Base-by-base conservation (phyloP, 2,113 vertebrate genomes). In the Malurus alboscapulatus region DNA sequence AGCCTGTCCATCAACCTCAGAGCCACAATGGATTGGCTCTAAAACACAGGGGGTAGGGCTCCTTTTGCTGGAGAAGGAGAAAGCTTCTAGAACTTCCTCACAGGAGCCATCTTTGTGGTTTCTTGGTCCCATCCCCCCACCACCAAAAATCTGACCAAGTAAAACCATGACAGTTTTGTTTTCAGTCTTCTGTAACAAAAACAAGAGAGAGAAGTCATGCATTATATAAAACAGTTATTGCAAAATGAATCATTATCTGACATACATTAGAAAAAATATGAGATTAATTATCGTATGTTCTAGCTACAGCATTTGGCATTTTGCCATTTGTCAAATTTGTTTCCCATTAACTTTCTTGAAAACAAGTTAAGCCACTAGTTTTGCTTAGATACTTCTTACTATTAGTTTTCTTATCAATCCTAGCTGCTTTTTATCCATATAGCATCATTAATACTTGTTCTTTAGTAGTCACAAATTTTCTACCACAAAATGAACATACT, bases 211-310 rank as follows among this genome's bases (percentile, higher is more conserved):
- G 6, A 71, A 81, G 26, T 36, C 9, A 72, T 40, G 47, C 11
- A 20, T 48, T 34, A 22, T 29, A 77, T 81, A 78, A 76, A 80
- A 80, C 10, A 62, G 12, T 45, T 81, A 68, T 73, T 89, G 75
- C 32, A 81, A 95, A 95, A 94, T 71, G 17, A 90, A 47, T 63
- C 25, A 27, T 63, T 76, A 79, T 74, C 62, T 87, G 87, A 84
- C 57, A 92, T 24, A 16, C 24, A 76, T 71, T 48, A 83, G n/a
- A 68, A 83, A 87, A 73, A 54, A 3, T 22, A 59, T 20, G 22
- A 73, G 32, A 89, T 94, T 50, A 83, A 92, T 92, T 81, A 79
- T n/a, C 18, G 12, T 34, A 30, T 48, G 42, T 83, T 91, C 67
- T 66, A 90, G 53, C 48, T 68, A 66, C 50, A 67, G 42, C 42